A percentile compares a stretch with the other conserved stretches of the same genome.
Evolutionary conservation across 2,113 vertebrate species (phyloP).

Genomic region (Propithecus coquereli): DNA sequence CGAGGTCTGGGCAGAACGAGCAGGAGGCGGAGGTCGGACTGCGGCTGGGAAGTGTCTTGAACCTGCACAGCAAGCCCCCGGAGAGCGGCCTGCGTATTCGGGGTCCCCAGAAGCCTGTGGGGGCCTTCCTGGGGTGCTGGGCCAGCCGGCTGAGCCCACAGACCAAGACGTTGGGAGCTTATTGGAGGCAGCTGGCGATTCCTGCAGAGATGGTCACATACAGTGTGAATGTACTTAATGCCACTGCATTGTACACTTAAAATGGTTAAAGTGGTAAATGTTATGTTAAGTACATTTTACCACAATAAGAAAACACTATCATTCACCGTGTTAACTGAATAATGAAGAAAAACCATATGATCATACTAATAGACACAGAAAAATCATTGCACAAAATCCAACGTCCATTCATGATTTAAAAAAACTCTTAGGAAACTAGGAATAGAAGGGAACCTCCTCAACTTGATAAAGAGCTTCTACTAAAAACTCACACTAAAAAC

Average conservation of each 20-base stretch:
- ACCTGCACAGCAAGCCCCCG: background rate
- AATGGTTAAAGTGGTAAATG: background rate
- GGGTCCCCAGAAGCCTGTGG: rapidly evolving
- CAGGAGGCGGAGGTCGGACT: background rate
- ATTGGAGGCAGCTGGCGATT: background rate
- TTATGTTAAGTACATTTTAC: too few relatives aligned
- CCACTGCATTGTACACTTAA: background rate
- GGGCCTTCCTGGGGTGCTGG: too few relatives aligned
- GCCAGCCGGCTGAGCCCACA: background rate
- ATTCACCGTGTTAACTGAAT: background rate
- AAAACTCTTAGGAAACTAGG: background rate
- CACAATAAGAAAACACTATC: background rate
- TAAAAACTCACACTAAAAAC: background rate
- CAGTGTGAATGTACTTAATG: too few relatives aligned
- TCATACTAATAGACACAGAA: background rate
- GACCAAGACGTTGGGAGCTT: background rate
- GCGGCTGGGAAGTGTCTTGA: background rate
- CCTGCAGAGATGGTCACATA: rapidly evolving
- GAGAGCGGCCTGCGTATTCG: too few relatives aligned
- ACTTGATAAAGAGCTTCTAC: background rate
- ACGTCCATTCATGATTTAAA: background rate
- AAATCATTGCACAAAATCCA: background rate
- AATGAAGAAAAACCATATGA: background rate
- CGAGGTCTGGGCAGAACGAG: background rate
- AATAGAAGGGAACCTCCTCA: background rate